A percentile compares a stretch with the other conserved stretches of the same genome.
Evolutionary conservation across 2,888 invertebrate species (phyloP).

Genomic region (Junonia oenone): DNA sequence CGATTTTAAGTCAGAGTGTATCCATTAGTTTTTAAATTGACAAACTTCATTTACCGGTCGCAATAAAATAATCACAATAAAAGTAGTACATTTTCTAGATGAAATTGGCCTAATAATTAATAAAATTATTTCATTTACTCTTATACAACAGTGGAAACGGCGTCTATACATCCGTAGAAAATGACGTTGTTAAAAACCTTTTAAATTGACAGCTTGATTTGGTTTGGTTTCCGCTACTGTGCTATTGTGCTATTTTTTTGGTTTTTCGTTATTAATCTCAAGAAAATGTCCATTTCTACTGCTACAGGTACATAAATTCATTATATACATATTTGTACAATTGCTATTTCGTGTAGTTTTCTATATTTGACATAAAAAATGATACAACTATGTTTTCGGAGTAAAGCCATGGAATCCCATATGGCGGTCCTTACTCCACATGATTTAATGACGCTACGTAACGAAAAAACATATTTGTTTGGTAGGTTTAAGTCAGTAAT

Average conservation of each 20-base stretch:
- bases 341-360: conserved; percentile 34
- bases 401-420: conserved; percentile 79
- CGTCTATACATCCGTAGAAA: conserved; percentile 39
- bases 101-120: background rate
- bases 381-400: conserved; percentile 69
- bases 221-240: conserved; percentile 80
- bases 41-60: background rate
- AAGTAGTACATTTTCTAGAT: background rate
- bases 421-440: conserved; percentile 78
- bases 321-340: conserved; percentile 37
- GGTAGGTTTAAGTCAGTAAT: conserved; percentile 19
- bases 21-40: conserved; percentile 5
- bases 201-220: conserved; percentile 77
- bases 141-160: conserved; percentile 18
- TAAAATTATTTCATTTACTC: conserved; percentile 3
- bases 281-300: conserved; percentile 74
- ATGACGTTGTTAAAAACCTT: conserved; percentile 59
- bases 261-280: conserved; percentile 62
- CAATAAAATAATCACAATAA: background rate
- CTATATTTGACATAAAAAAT: conserved; percentile 57
- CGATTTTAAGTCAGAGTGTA: conserved; percentile 10
- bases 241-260: conserved; percentile 76
- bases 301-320: conserved; percentile 66
- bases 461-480: conserved; percentile 41
- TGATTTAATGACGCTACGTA: conserved; percentile 73